Percentiles rank a stretch among this genome's conserved stretches.
These are phyloP conservation scores for Echinarachnius parma DNA, from an alignment of 53 echinoderm and acorn worm species.

Conservation along the genomic window DNA sequence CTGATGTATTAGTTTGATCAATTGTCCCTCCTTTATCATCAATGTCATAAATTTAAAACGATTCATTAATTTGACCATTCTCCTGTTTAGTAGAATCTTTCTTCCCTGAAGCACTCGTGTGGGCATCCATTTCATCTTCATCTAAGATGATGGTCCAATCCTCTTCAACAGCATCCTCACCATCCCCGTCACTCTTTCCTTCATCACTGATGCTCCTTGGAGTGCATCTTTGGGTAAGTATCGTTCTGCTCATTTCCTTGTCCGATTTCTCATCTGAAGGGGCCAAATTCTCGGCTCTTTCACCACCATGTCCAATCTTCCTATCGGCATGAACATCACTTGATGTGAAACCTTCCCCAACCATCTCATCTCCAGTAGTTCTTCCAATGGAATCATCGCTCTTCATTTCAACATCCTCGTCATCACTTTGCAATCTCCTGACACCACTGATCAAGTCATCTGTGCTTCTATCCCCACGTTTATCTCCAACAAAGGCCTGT, in stretches of 20 bases:
- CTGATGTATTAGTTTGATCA: no score
- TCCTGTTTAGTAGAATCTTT: no score
- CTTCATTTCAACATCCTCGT: neutral
- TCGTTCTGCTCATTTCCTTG: constrained; percentile 3
- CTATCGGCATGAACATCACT: neutral
- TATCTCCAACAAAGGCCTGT: no score
- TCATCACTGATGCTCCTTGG: constrained; percentile 1
- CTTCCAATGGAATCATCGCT: no score
- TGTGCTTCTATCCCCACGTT: neutral
- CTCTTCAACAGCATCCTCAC: constrained; percentile 2
- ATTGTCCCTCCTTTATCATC: no score
- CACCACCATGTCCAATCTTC: neutral
- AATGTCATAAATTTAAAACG: no score
- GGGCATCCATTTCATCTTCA: neutral
- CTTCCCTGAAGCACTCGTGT: neutral
- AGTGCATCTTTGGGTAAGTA: constrained; percentile 1
- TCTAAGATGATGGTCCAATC: constrained; percentile 20
- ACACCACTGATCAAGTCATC: neutral
- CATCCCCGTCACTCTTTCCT: neutral
- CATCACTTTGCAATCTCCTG: neutral
- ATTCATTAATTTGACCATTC: no score
- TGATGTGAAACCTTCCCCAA: neutral
- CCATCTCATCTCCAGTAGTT: neutral
- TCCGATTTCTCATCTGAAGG: constrained; percentile 10
- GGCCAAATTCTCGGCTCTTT: no score